Percentiles rank a stretch among this genome's conserved stretches.
Evolutionary conservation across 1,140 invertebrate genomes (phyloP).

Genomic region (Aphaenogaster rudis): DNA sequence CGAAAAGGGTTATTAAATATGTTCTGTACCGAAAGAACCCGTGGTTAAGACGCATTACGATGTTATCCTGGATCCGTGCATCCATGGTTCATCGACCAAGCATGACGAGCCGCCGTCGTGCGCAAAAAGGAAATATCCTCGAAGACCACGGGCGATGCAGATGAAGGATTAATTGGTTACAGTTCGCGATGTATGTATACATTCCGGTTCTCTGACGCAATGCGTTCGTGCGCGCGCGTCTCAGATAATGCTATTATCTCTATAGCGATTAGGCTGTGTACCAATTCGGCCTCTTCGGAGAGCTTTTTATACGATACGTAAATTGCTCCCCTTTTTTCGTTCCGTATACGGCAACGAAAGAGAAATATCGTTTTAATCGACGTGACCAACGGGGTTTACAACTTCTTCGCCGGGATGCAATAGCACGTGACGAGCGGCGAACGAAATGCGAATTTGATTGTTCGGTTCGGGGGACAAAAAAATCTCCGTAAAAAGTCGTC

Average conservation of each 20-base stretch:
- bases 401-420: constrained; percentile 47
- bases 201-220: constrained; percentile 33
- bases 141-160: constrained; percentile 52
- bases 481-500: constrained; percentile 43
- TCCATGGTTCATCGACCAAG: constrained; percentile 60
- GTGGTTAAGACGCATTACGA: constrained; percentile 54
- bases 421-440: constrained; percentile 47
- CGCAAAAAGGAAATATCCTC: constrained; percentile 52
- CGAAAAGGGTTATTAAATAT: constrained; percentile 12
- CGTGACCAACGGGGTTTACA: constrained; percentile 35
- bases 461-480: constrained; percentile 10
- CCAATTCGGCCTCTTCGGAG: neutral
- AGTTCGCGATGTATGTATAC: constrained; percentile 36
- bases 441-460: constrained; percentile 65
- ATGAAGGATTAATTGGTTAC: constrained; percentile 60
- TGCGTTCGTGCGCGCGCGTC: neutral
- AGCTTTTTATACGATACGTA: constrained; percentile 30
- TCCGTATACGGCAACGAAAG: neutral
- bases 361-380: constrained; percentile 63
- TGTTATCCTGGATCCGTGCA: constrained; percentile 48
- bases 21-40: constrained; percentile 22
- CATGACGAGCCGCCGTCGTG: constrained; percentile 53
- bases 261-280: constrained; percentile 18
- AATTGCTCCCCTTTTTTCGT: constrained; percentile 22
- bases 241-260: constrained; percentile 53